Base-by-base conservation (phyloP, 2,888 invertebrate genomes). In the Therioaphis trifolii region DNA sequence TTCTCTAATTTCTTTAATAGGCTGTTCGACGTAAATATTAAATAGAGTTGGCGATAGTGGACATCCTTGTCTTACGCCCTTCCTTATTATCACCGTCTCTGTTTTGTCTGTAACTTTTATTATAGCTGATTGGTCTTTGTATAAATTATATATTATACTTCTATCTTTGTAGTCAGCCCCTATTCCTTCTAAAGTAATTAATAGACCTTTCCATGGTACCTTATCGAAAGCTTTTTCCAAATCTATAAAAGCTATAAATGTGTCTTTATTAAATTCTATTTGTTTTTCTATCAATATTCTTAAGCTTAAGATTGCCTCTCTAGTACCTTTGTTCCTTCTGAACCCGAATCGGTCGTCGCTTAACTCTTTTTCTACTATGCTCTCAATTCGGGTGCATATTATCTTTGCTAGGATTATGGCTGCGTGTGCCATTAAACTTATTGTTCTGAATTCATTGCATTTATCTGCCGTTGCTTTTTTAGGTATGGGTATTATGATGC, bases 121-220 rank as follows among this genome's bases (percentile, higher is more conserved):
- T 52, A 24, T 18, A 72, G 58, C 40, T 43, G 68, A 69, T 71
- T 72, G 80, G 35, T 43, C 61, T 80, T 80, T 71, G 24, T 80
- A 80, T 58, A 80, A 69, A 58, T 69, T 58, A 40, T 71, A 40
- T 68, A 58, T 80, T 80, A 72, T 58, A 55, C 55, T 71, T 80
- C 80, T 80, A 71, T 80, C 71, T 71, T 15, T 80, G 40, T 71
- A 80, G 80, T 80, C 69, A n/a, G 55, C 24, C 5, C 55, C 68
- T 52, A 69, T 79, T 55, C 35, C 52, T 79, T 80, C 40, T 71
- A 80, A 68, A 29, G 71, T 71, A 71, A 49, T 49, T 27, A 71
- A 71, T 71, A 71, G n/a, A 27, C 18, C 24, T 71, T 49, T 71
- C 71, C 71, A 71, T 49, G 71, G 15, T 15, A 71, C 71, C 71